phyloP scores from a whole-genome alignment of 2,797 vertebrate genomes.

The Periparus ater region DNA sequence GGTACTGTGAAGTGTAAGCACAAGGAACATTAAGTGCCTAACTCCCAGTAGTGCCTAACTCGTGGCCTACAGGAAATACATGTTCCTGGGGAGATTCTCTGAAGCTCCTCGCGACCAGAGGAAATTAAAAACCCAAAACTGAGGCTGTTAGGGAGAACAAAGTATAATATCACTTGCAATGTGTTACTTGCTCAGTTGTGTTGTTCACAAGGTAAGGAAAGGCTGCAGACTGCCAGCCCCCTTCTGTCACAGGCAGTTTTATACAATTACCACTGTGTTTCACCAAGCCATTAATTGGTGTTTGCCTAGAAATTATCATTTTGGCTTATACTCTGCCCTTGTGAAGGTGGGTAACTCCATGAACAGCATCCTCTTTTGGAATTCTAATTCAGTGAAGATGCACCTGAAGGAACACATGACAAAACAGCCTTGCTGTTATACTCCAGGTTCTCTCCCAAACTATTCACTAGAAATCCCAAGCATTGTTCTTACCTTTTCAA shows the following conservation, averaged over 20 bases:
- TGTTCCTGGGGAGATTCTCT: not conserved
- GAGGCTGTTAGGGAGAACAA: not conserved
- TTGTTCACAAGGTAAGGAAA: not conserved
- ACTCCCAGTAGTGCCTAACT: not conserved
- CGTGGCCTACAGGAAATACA: not conserved
- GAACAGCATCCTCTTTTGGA: not conserved
- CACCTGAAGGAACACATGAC: not conserved
- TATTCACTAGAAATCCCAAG: not conserved
- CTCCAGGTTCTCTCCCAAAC: not conserved
- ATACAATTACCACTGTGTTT: not conserved
- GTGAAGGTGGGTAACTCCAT: not conserved
- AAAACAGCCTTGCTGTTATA: not conserved
- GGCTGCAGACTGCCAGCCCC: not conserved
- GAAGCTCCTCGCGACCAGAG: not conserved
- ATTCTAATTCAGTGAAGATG: not conserved
- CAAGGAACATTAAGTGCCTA: not conserved
- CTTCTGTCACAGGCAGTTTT: not conserved
- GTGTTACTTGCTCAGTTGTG: not conserved
- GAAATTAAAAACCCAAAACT: constrained; percentile 2
- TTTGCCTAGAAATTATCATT: not conserved
- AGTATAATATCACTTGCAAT: not conserved
- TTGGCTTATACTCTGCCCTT: not conserved
- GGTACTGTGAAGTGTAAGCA: not conserved
- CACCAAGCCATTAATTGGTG: not conserved
- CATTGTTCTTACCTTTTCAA: not conserved